Evolutionary conservation across 2,888 invertebrate genomes (phyloP), one percentile per base, ranked within the genome.

Genomic region (Branchellion lobata): DNA sequence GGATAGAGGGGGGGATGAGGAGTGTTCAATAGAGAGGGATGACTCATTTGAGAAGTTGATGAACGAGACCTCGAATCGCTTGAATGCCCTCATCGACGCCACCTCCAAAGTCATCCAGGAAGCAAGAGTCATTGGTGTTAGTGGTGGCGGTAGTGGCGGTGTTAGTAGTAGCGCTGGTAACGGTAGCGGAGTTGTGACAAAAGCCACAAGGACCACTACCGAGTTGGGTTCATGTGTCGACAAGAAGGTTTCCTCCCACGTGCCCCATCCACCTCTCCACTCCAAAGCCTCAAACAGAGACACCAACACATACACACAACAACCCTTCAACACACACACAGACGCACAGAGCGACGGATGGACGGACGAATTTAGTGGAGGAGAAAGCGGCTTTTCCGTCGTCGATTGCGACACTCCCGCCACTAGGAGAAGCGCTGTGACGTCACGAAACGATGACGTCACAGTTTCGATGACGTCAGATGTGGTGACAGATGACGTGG

Each of bases 11-110:
- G 11, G 8, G 65, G 18, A 47, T 47, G 47, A 47, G 29, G 18
- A 57, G n/a, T 31, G 75, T 31, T 53, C 51, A 5, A 77, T 77
- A 14, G 65, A 61, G 21, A 53, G 77, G 33, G 77, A 77, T 24
- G 77, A 77, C 33, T 77, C 77, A 21, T 77, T 77, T 65, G 77
- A 77, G 27, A 57, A 29, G 61, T 65, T 77, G n/a, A 77, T 77
- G 77, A 77, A 77, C 24, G 77, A 77, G 29, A 77, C 77, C 1
- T 77, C 77, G 2, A 57, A 33, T 36, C 77, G 77, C 3, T 65
- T 77, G 65, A 77, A 77, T 24, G 77, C 77, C 29, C 77, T 77
- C 33, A 77, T 77, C 21, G 77, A 77, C 31, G 77, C 77, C 3
- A 77, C 77, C 0, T 77, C 77, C 21, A 47, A 34, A 24, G 77